These are phyloP conservation scores for Masnerella sp. DNA, from an alignment of 2,888 invertebrate genomes.

Conservation along the genomic window DNA sequence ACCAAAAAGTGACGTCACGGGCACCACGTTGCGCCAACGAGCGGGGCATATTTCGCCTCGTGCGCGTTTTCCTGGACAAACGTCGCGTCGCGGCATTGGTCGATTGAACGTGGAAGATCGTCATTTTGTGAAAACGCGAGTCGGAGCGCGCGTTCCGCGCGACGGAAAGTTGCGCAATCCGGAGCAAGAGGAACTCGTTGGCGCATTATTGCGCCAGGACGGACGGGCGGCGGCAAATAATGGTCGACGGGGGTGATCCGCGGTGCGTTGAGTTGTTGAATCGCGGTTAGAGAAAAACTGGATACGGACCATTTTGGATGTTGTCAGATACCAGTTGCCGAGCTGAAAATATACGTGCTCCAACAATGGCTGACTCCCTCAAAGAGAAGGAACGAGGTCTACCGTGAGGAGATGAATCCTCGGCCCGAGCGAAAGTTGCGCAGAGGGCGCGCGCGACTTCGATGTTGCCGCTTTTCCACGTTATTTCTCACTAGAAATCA, in stretches of 20 bases:
- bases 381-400: constrained; percentile 81
- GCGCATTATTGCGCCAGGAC: constrained; percentile 44
- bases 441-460: background rate
- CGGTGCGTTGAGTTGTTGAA: constrained; percentile 43
- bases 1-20: background rate
- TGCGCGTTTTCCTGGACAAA: background rate
- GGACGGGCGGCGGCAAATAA: constrained; percentile 67
- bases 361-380: constrained; percentile 92
- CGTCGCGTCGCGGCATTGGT: background rate
- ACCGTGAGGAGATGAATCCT: constrained; percentile 52
- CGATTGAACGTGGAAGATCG: no score
- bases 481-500: background rate
- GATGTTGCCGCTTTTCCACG: constrained; percentile 7
- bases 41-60: constrained; percentile 39
- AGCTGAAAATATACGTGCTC: constrained; percentile 87
- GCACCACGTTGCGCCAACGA: constrained; percentile 35
- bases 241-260: constrained; percentile 34
- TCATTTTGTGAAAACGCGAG: no score
- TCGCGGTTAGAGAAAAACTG: constrained; percentile 28
- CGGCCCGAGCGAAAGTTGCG: background rate
- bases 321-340: constrained; percentile 86
- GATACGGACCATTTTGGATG: constrained; percentile 90
- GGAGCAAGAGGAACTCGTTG: constrained; percentile 66
- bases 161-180: constrained; percentile 74
- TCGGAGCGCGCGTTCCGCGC: background rate